Evolutionary conservation across 2,888 invertebrate genomes (phyloP).

Genomic region (Leistus spinibarbis): DNA sequence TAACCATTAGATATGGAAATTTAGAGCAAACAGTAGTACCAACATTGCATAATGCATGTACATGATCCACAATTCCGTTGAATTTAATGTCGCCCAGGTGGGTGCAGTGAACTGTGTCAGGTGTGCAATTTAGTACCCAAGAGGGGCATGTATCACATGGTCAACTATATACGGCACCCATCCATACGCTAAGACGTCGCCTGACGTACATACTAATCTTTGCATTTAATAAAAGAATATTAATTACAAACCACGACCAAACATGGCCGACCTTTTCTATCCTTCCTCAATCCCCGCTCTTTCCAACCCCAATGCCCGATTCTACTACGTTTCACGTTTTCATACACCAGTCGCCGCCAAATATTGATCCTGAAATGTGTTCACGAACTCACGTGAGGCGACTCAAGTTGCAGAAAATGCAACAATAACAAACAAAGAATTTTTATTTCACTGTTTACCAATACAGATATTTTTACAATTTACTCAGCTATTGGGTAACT

Average conservation of each 20-base stretch:
- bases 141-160: background rate
- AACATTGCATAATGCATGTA: no score
- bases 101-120: background rate
- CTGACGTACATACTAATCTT: background rate
- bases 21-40: no score
- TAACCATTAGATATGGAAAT: no score
- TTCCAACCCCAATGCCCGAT: background rate
- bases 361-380: background rate
- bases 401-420: background rate
- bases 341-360: background rate
- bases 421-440: no score
- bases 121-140: background rate
- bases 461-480: no score
- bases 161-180: background rate
- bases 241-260: background rate
- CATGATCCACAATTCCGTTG: background rate
- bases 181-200: background rate
- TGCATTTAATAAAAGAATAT: background rate
- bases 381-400: background rate
- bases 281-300: background rate
- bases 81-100: background rate
- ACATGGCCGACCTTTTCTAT: background rate
- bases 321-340: background rate
- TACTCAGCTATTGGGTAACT: no score
- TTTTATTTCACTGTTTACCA: no score